A percentile compares a stretch with the other conserved stretches of the same genome.
Evolutionary conservation across 2,113 vertebrate genomes (phyloP).

Genomic region (Procavia capensis): DNA sequence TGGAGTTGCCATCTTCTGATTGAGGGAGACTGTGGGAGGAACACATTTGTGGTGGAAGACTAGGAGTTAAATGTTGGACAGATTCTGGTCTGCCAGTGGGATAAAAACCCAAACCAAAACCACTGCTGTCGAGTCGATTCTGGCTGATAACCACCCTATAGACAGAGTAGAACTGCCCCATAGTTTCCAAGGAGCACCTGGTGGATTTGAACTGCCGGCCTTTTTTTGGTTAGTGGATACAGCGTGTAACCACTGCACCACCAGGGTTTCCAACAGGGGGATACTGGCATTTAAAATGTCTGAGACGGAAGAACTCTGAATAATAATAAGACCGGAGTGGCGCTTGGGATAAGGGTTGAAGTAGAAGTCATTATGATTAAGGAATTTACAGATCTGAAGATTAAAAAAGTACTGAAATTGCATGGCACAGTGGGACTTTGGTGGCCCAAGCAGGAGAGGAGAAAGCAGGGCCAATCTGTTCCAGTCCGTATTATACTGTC

Average conservation of each 20-base stretch:
- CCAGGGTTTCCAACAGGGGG: too few species aligned
- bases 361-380: neutral
- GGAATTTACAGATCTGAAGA: neutral
- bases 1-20: neutral
- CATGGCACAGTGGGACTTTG: neutral
- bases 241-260: too few species aligned
- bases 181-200: too few species aligned
- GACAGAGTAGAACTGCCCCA: too few species aligned
- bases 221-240: too few species aligned
- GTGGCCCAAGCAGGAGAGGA: neutral
- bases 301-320: neutral
- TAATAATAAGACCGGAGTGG: neutral
- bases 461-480: neutral
- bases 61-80: neutral
- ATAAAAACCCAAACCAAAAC: too few species aligned
- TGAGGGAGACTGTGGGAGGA: neutral
- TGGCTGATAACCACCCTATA: too few species aligned
- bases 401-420: constrained; percentile 19
- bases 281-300: constrained; percentile 12
- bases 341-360: neutral
- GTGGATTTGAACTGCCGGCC: too few species aligned
- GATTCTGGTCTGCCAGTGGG: neutral
- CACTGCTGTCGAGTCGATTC: too few species aligned
- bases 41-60: neutral
- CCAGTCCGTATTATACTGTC: neutral